Base-by-base conservation (phyloP, 2,888 invertebrate species). In the Aphelenchoides bicaudatus region DNA sequence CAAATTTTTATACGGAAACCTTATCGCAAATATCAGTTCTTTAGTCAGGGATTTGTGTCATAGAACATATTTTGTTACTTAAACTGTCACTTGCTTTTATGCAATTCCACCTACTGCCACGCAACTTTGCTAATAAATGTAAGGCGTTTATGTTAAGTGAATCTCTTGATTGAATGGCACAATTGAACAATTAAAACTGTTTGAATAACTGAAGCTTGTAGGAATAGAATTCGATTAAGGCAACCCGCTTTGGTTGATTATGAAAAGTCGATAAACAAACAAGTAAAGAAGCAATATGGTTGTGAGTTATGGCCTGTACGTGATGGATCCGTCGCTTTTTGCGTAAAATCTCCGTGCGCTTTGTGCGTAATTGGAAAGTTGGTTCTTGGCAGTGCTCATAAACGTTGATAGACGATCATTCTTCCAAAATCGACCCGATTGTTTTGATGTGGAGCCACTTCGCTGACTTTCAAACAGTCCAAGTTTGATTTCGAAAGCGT, bases 401-500 rank as follows among this genome's bases (percentile, higher is more conserved):
- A 59, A 25, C 21, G 61, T 58, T 1, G 57, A 59, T 3, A 57
- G 28, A 19, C 57, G 30, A 16, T 57, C 57, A 21, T 39, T 50
- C 28, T 59, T 57, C 60, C 52, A 54, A 27, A 54, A 54, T 23
- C 19, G 6, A 6, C 29, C 21, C 6, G n/a, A 5, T 23, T 5
- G 28, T 29, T 61, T 34, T 8, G 21, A 27, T 50, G 25, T 13
- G 52, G 49, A n/a, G 3, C 52, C 48, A 10, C 29, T 43, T 6
- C 50, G 6, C 30, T 6, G 5, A 13, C 19, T 5, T 19, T 50
- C 50, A 23, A 6, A 19, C 28, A 46, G 25, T n/a, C n/a, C 10
- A 29, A 25, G 19, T 10, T 34, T 8, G 25, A 64, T 62, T 16
- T 69, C 65, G n/a, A 64, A 57, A 3, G 72, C 72, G 4, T 62